A percentile compares a stretch with the other conserved stretches of the same genome.
Evolutionary conservation across 2,797 vertebrate species (phyloP).

Genomic region (Lacerta agilis): DNA sequence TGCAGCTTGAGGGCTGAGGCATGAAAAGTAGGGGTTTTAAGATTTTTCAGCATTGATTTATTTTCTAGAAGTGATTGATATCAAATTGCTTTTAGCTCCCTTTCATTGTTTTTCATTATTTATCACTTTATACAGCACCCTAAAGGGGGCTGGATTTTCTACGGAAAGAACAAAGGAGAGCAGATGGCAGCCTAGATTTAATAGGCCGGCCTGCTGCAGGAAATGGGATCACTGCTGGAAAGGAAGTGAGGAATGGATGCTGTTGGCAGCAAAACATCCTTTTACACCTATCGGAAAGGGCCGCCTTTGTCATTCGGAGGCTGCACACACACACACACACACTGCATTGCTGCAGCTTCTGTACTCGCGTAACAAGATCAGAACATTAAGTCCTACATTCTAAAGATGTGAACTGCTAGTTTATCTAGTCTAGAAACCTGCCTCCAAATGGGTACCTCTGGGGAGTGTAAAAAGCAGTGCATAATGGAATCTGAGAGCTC

Average conservation of each 20-base stretch:
- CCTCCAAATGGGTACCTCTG: neutral
- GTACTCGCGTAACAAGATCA: neutral
- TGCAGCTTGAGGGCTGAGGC: conserved; percentile 14
- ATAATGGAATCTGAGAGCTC: neutral
- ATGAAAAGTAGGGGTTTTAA: neutral
- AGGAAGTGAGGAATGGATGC: neutral
- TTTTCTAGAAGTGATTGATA: conserved; percentile 24
- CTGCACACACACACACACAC: neutral
- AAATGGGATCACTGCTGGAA: conserved; percentile 4
- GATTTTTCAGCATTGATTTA: neutral
- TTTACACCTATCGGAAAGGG: neutral
- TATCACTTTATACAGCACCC: conserved; percentile 23
- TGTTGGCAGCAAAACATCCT: conserved; percentile 12
- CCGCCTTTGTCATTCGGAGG: neutral
- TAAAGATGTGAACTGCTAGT: neutral
- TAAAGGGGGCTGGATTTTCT: conserved; percentile 9
- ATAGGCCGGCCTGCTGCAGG: neutral
- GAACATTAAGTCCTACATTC: neutral
- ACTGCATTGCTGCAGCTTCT: neutral
- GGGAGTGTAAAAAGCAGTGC: too few relatives aligned
- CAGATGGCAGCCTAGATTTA: conserved; percentile 1
- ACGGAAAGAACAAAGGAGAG: conserved; percentile 19
- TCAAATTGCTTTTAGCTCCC: neutral
- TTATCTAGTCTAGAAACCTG: neutral
- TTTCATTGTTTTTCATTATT: neutral